Evolutionary conservation across 2,113 vertebrate genomes (phyloP).

Genomic region (Scartelaos histophorus): DNA sequence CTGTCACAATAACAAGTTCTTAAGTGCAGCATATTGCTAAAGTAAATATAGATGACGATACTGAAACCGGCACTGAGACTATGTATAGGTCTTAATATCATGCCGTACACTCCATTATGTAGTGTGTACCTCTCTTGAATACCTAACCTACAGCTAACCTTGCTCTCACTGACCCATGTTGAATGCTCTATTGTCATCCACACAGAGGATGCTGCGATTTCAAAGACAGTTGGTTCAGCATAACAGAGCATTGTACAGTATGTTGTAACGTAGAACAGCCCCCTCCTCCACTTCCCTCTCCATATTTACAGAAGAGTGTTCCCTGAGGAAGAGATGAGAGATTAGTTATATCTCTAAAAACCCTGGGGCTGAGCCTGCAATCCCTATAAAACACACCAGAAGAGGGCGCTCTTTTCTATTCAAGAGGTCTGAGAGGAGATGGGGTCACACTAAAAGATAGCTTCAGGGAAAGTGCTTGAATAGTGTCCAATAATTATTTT

Average conservation of each 20-base stretch:
- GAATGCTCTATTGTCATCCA: constrained; percentile 32
- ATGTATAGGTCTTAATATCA: not conserved
- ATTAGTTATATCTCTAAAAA: constrained; percentile 56
- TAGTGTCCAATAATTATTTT: not conserved
- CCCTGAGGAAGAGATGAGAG: constrained; percentile 43
- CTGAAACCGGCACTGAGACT: not conserved
- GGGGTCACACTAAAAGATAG: constrained; percentile 26
- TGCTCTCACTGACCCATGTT: constrained; percentile 42
- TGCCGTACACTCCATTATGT: not conserved
- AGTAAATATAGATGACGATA: too few relatives aligned
- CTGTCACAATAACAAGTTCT: too few relatives aligned
- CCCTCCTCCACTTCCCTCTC: not conserved
- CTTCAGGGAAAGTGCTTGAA: constrained; percentile 32
- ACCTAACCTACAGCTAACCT: constrained; percentile 14
- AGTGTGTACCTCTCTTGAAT: not conserved
- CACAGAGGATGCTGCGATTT: constrained; percentile 58
- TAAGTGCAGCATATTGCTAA: too few relatives aligned
- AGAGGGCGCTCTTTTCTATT: constrained; percentile 37
- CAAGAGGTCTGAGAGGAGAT: constrained; percentile 26
- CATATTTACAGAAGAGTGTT: constrained; percentile 41
- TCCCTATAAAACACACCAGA: constrained; percentile 34
- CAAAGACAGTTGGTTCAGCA: constrained; percentile 63
- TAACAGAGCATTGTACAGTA: constrained; percentile 31
- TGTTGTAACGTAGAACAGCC: constrained; percentile 42
- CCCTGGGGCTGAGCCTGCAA: constrained; percentile 42